These are phyloP conservation scores for Acanthisitta chloris DNA, from an alignment of 2,113 vertebrate genomes.

Conservation along the genomic window DNA sequence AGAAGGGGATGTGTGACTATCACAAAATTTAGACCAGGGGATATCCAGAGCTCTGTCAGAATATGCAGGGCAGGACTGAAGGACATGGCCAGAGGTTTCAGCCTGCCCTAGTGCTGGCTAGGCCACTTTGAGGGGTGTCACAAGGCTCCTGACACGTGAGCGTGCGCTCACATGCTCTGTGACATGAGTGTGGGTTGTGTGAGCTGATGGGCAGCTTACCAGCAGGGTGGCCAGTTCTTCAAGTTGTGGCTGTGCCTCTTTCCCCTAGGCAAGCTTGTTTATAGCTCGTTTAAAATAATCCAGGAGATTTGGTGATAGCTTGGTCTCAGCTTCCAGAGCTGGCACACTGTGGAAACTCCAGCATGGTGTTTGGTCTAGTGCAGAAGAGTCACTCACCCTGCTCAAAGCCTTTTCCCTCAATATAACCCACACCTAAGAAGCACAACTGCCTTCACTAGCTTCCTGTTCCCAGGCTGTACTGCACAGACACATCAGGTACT, in stretches of 20 bases:
- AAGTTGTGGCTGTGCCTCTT: background rate
- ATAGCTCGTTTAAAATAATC: background rate
- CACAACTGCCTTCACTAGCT: background rate
- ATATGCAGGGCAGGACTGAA: background rate
- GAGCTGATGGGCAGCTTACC: background rate
- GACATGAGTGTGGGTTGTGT: background rate
- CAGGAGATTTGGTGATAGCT: background rate
- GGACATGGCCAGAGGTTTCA: background rate
- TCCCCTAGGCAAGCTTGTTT: background rate
- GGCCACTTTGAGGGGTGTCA: background rate
- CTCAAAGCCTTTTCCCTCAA: accelerated
- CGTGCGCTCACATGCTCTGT: background rate
- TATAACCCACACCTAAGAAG: background rate
- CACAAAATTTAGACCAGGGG: too few relatives aligned
- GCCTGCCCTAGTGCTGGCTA: background rate
- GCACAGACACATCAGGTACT: background rate
- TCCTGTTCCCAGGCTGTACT: background rate
- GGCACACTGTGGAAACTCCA: background rate
- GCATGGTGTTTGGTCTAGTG: accelerated
- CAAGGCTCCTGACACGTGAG: background rate
- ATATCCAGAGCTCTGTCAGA: background rate
- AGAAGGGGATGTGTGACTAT: background rate
- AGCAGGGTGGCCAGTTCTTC: background rate
- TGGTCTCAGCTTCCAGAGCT: background rate
- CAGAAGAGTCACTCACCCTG: accelerated